Evolutionary conservation across 37 sponge, comb jelly and placozoan species (phyloP), one percentile per base, ranked within the genome.

Genomic region (Dysidea cf. avara): DNA sequence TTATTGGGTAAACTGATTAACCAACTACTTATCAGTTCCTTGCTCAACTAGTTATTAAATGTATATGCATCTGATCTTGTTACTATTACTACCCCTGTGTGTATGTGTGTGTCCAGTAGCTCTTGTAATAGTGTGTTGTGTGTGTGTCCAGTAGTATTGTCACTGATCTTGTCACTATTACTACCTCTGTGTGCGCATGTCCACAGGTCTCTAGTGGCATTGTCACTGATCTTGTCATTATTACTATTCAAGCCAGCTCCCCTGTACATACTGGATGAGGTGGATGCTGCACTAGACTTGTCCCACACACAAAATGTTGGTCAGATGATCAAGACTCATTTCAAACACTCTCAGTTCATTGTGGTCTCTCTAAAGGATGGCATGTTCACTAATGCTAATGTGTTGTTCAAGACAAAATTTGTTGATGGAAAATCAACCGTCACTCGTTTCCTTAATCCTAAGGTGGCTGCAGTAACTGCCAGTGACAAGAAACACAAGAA

Each of bases 211-310:
- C 84, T 97, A 26, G 96, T 97, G 37, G 99, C 99, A 1, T 87
- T 97, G 9, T 97, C 99, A 21, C 87, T 97, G 21, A 97, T 97
- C 39, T 84, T 97, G 12, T 91, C 99, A 11, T 85, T 97, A 32
- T 87, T 97, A 14, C 96, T 97, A 29, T 97, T 97, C 93, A 97
- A 97, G 63, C 99, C 99, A 28, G 99, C 99, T n/a, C 99, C 99
- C 5, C 81, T 97, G 31, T 97, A 97, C 89, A 97, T 97, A 35
- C 83, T 97, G 58, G 99, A 97, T 58, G 99, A 97, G 68, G 87
- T 97, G 24, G 99, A 97, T 61, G 99, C 99, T 20, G 99, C 99
- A 22, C 84, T 97, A 24, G 99, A 97, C 55, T 84, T 97, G 46
- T 95, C 96, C 5, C 99, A 97, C 85, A 97, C 99, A 16, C 93